Base-by-base conservation (phyloP, 2,797 vertebrate genomes). In the Urophycis tenuis region DNA sequence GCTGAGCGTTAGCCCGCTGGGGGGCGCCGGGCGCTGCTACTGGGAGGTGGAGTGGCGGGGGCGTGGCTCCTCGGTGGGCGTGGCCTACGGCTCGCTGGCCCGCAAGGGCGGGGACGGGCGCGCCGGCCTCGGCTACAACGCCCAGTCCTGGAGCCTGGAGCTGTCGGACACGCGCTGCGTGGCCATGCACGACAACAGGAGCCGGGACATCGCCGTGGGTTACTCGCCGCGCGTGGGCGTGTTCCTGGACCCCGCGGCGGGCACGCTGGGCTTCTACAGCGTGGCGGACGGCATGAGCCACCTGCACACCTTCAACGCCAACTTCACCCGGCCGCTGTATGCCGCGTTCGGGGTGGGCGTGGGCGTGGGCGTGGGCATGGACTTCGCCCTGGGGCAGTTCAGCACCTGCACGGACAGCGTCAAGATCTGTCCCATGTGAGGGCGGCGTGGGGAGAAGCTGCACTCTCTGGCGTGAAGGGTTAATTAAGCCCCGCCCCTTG, bases 31-130 rank as follows among this genome's bases (percentile, higher is more conserved):
- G 35, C 92, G 90, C 77, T 91, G 89, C 72, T 94, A 94, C 84
- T 94, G 93, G 94, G 94, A 94, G 88, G 92, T 92, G 80, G 93
- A 94, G 76, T 94, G 93, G 92, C 77, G 93, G 11, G 93, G 93
- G 1, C 82, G 88, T 1, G 92, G 93, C 35, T 93, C 93, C 0
- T 92, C 92, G 0, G 64, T 94, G 75, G 93, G 93, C 1, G 90
- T 94, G 10, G 89, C 87, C 49, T 92, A 92, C 0, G 80, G 81
- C 0, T 79, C 92, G 0, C 53, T 94, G 78, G 75, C 1, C 73
- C 86, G 92, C 74, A 93, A 94, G 76, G 93, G 92, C 31, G 80
- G 88, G 0, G 94, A 94, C 2, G 85, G 90, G 8, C 80, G 86
- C 12, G 90, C 93, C 0, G 92, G 93, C 0, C 88, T 94, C 1